These are phyloP conservation scores for Rhinichthys osculus DNA, from an alignment of 2,797 vertebrate genomes.

Conservation along the genomic window DNA sequence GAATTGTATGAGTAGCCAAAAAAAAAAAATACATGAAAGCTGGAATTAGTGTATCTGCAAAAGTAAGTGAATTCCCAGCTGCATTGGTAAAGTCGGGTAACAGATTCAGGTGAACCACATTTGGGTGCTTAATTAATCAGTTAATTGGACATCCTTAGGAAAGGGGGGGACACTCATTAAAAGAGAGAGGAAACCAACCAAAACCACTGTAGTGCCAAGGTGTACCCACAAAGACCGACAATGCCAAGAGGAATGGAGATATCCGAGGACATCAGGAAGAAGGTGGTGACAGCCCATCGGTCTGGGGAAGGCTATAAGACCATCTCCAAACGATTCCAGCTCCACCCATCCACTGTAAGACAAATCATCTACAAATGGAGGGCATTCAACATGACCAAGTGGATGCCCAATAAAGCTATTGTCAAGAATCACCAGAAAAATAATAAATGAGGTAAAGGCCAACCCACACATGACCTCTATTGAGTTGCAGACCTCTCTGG, in stretches of 20 bases:
- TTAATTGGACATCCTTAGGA: not conserved
- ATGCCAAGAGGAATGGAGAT: slow-evolving; percentile 18
- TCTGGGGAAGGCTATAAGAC: slow-evolving; percentile 21
- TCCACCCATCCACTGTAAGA: slow-evolving; percentile 16
- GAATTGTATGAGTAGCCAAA: not conserved
- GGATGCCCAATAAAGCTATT: not conserved
- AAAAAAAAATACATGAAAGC: not conserved
- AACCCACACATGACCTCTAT: slow-evolving; percentile 3
- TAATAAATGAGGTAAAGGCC: too few relatives aligned
- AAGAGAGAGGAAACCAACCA: not conserved
- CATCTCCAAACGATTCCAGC: slow-evolving; percentile 17
- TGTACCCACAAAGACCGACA: not conserved
- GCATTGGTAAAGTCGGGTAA: not conserved
- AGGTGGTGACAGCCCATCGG: slow-evolving; percentile 25
- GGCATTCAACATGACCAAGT: slow-evolving; percentile 4
- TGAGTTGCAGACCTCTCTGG: slow-evolving; percentile 36
- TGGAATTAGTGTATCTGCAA: not conserved
- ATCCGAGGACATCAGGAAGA: not conserved
- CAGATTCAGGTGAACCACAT: not conserved
- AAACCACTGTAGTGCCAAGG: slow-evolving; percentile 6
- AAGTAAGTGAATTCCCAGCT: not conserved
- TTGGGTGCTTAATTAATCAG: not conserved
- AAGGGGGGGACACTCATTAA: not conserved
- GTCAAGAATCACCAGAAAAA: too few relatives aligned
- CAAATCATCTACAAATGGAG: slow-evolving; percentile 16